Base-by-base conservation (phyloP, 1,140 invertebrate genomes). In the Papilio machaon region DNA sequence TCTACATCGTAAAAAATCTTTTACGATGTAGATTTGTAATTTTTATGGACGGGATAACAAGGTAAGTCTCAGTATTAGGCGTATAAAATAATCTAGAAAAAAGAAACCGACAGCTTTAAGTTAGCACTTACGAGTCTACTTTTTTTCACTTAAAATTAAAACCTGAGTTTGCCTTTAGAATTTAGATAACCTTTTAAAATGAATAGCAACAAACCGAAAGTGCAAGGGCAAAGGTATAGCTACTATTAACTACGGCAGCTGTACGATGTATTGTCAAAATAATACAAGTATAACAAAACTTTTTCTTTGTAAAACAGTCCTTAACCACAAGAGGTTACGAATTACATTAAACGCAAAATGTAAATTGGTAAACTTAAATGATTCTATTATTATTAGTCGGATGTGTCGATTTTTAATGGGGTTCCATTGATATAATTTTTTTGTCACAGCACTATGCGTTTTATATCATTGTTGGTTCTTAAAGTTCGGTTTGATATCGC, bases 261-360 rank as follows among this genome's bases (percentile, higher is more conserved):
- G 88, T 90, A 90, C 84, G 86, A 89, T 83, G 85, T 77, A 90
- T 89, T 90, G 88, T 90, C 82, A 85, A 49, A 73, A 58, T 78
- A 77, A 75, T 84, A 82, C 86, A 87, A 83, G 76, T 83, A 60
- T 80, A 35, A 10, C 2, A 2, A 38, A 60, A 60, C 74, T 38
- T 8, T 15, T 17, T 23, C n/a, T 11, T 78, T 43, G 17, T 78
- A 58, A 60, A 58, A 78, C 38, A 78, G 52, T 38, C 54, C 54
- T 43, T 43, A 38, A 78, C 8, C 13, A 0, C 3, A 46, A 60
- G 8, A 13, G 9, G 1, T 23, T 58, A 81, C 43, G 47, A n/a
- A 17, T 74, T 30, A 11, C 3, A 13, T 67, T 19, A 35, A 64
- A 38, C 23, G 54, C 73, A 76, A n/a, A 70, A 46, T 64, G 6